A percentile compares a stretch with the other conserved stretches of the same genome.
These are phyloP conservation scores for Neoaliturus tenellus DNA, from an alignment of 2,888 invertebrate species.

Conservation along the genomic window DNA sequence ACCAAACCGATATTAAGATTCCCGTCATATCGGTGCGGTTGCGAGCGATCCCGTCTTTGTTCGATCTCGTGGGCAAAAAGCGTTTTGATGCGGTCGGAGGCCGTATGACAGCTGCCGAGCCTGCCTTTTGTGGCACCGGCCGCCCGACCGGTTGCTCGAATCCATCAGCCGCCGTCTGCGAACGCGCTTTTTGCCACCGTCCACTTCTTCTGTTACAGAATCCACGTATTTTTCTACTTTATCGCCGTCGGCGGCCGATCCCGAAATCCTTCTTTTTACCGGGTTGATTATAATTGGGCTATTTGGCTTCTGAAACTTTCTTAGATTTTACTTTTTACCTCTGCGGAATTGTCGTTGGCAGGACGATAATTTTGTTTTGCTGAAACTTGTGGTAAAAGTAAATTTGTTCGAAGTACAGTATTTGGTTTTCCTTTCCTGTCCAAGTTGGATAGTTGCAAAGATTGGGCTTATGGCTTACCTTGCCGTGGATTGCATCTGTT, in stretches of 20 bases:
- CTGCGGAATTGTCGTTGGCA: background rate
- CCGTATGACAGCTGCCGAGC: conserved; percentile 22
- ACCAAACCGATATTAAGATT: background rate
- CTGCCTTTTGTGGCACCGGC: conserved; percentile 28
- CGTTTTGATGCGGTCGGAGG: background rate
- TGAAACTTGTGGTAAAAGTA: background rate
- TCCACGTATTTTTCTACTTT: background rate
- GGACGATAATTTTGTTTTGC: background rate
- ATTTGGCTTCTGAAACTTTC: background rate
- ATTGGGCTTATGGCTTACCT: background rate
- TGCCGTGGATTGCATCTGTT: too few species aligned
- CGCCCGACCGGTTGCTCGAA: conserved; percentile 7
- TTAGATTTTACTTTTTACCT: background rate
- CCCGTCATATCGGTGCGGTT: background rate
- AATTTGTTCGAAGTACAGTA: background rate
- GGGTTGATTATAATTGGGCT: conserved; percentile 28
- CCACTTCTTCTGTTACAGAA: background rate
- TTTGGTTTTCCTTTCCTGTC: background rate
- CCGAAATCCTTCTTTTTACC: background rate
- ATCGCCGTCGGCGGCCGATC: conserved; percentile 25
- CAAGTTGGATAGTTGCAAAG: background rate
- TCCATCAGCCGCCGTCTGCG: background rate
- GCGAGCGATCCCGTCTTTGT: background rate
- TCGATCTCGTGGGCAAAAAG: background rate
- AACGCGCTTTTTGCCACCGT: background rate